Evolutionary conservation across 2,113 vertebrate genomes (phyloP).

Genomic region (Apus apus): DNA sequence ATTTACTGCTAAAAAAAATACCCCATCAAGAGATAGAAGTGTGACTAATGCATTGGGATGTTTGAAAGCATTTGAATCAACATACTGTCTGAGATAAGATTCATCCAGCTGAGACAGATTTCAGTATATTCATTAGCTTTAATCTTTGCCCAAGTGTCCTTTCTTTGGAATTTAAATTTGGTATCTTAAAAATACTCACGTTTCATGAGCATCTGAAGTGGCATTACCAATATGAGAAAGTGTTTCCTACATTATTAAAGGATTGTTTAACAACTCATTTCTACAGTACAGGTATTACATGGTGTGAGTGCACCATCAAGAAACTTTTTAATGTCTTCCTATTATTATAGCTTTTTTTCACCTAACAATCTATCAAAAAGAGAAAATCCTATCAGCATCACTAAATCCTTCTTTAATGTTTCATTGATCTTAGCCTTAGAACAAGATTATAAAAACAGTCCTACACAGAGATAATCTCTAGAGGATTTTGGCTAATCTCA

Average conservation of each 20-base stretch:
- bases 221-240: background rate
- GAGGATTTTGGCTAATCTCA: constrained; percentile 75
- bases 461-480: constrained; percentile 70
- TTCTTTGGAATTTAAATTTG: constrained; percentile 22
- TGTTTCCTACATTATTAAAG: background rate
- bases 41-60: background rate
- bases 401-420: constrained; percentile 77
- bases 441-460: constrained; percentile 75
- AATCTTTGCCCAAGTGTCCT: constrained; percentile 7
- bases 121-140: constrained; percentile 10
- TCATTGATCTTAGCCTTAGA: constrained; percentile 80
- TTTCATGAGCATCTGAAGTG: background rate
- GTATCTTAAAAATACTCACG: background rate
- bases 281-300: background rate
- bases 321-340: constrained; percentile 52
- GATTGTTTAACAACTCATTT: background rate
- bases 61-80: background rate
- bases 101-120: background rate
- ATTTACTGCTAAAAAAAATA: background rate
- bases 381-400: constrained; percentile 72
- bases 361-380: constrained; percentile 54
- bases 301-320: background rate
- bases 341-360: constrained; percentile 33
- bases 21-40: background rate
- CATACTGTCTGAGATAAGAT: background rate